Conservation (phyloP, 2,888 invertebrate genomes). For the Clepsis dumicolana region DNA sequence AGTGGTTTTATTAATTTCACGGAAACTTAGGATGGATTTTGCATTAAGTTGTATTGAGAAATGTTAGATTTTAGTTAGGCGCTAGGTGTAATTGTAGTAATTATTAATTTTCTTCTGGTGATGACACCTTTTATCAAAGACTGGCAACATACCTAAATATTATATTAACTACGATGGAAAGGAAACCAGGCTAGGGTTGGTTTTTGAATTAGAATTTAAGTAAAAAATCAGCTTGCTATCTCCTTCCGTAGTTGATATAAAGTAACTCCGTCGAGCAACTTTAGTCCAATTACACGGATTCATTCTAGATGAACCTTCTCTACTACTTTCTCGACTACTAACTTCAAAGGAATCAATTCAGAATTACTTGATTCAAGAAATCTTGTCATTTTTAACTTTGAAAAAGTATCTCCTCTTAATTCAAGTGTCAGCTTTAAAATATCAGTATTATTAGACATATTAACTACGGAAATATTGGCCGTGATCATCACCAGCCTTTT, state of each 20-base stretch:
- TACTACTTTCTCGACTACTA: slow-evolving; percentile 23
- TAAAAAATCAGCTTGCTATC: not conserved
- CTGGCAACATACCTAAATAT: too few species aligned
- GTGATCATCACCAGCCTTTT: too few species aligned
- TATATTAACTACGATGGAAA: too few species aligned
- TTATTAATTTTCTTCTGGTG: too few species aligned
- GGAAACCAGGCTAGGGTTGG: too few species aligned
- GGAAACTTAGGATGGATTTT: not conserved
- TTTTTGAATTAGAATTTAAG: not conserved
- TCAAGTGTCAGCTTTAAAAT: too few species aligned
- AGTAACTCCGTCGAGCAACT: slow-evolving; percentile 6
- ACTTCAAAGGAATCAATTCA: slow-evolving; percentile 29
- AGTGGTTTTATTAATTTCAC: not conserved
- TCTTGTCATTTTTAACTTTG: slow-evolving; percentile 28
- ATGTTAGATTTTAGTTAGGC: too few species aligned
- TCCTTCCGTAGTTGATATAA: not conserved
- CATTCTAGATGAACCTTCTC: slow-evolving; percentile 24
- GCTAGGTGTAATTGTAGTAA: too few species aligned
- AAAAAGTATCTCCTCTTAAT: slow-evolving; percentile 7
- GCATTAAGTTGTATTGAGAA: not conserved
- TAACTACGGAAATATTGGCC: too few species aligned
- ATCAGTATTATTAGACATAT: too few species aligned
- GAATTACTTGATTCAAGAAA: slow-evolving; percentile 26
- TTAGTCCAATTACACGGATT: slow-evolving; percentile 9
- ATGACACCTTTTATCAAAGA: too few species aligned